A percentile compares a stretch with the other conserved stretches of the same genome.
Conservation (phyloP, 1,140 invertebrate genomes). For the Anastatus disparis region DNA sequence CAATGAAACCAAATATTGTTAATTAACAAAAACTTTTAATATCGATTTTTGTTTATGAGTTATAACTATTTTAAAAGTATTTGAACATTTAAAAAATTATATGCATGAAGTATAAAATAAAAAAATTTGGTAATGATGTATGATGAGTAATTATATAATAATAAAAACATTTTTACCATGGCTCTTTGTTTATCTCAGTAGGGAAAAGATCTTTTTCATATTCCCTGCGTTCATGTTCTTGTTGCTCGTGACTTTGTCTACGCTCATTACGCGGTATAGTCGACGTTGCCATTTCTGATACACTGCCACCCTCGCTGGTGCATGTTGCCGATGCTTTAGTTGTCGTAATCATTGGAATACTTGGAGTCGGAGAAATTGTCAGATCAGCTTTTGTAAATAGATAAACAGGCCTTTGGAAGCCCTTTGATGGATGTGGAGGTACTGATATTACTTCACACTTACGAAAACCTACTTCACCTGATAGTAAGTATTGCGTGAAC, state of each 20-base stretch:
- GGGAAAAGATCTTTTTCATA: constrained; percentile 59
- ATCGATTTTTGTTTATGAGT: neutral
- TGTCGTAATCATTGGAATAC: too few relatives aligned
- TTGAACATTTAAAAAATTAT: too few relatives aligned
- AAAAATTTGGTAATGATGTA: too few relatives aligned
- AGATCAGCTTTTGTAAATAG: constrained; percentile 82
- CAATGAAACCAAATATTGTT: too few relatives aligned
- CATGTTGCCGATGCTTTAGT: neutral
- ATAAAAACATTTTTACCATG: neutral
- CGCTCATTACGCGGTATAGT: constrained; percentile 61
- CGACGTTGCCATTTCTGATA: constrained; percentile 10
- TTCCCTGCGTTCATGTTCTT: constrained; percentile 49
- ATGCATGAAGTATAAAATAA: too few relatives aligned
- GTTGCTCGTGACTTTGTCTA: constrained; percentile 43
- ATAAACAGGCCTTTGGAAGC: constrained; percentile 89
- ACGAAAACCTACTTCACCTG: constrained; percentile 89
- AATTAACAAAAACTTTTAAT: too few relatives aligned
- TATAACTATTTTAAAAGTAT: too few relatives aligned
- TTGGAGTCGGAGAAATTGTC: constrained; percentile 51
- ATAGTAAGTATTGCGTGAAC: constrained; percentile 90
- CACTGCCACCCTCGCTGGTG: neutral
- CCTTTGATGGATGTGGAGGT: constrained; percentile 86
- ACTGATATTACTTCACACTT: constrained; percentile 87
- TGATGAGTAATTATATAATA: too few relatives aligned
- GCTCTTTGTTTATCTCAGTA: neutral